A percentile compares a stretch with the other conserved stretches of the same genome.
Conservation (phyloP, 2,888 invertebrate species). For the Poecilobothrus nobilitatus region DNA sequence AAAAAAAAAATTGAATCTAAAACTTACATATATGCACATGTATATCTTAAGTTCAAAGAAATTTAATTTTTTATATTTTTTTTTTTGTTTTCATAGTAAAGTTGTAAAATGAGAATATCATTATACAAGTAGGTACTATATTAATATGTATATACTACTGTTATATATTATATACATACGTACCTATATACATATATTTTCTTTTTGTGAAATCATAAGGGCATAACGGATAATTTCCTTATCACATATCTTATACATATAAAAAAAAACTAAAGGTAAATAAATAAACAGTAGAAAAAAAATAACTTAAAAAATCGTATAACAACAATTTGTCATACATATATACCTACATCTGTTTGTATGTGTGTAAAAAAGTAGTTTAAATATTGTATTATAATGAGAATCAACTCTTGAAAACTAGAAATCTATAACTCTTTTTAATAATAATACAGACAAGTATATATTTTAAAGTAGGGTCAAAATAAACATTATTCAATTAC, state of each 20-base stretch:
- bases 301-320: neutral
- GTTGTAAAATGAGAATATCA: neutral
- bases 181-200: no score
- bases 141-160: no score
- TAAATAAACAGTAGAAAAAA: neutral
- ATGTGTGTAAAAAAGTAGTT: neutral
- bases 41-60: no score
- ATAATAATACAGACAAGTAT: neutral
- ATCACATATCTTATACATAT: neutral
- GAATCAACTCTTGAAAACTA: no score
- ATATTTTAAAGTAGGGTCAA: neutral
- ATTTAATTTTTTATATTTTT: no score
- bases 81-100: no score
- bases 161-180: no score
- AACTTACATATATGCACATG: no score
- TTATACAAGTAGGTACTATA: neutral
- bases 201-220: slow-evolving; percentile 2
- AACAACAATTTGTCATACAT: no score
- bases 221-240: slow-evolving; percentile 11
- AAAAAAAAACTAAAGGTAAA: neutral
- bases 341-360: no score
- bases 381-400: neutral
- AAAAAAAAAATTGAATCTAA: no score
- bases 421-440: neutral
- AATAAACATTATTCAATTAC: neutral